Evolutionary conservation across 2,888 invertebrate species (phyloP).

Genomic region (Timandra comae): DNA sequence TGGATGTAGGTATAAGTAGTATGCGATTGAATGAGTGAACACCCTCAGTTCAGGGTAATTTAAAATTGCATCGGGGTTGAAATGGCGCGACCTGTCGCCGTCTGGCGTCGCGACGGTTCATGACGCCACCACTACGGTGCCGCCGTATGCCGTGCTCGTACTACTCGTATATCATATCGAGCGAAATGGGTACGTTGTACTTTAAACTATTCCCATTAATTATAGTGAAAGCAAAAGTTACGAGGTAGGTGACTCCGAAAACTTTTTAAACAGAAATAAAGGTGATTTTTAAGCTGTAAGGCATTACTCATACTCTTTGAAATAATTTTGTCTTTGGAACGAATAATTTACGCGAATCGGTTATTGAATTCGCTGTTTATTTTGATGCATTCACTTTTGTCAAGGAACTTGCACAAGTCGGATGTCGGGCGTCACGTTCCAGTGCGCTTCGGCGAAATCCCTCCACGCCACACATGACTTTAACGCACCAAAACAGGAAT

Average conservation of each 20-base stretch:
- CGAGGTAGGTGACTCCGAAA: too few species aligned
- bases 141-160: too few species aligned
- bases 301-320: too few species aligned
- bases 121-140: slow-evolving; percentile 24
- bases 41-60: slow-evolving; percentile 55
- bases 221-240: too few species aligned
- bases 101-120: slow-evolving; percentile 30
- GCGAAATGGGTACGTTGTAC: too few species aligned
- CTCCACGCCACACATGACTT: slow-evolving; percentile 25
- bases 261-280: too few species aligned
- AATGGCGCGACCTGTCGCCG: slow-evolving; percentile 34
- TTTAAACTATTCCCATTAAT: too few species aligned
- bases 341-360: slow-evolving; percentile 21
- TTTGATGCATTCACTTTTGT: slow-evolving; percentile 27
- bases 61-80: slow-evolving; percentile 54
- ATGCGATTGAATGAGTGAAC: slow-evolving; percentile 32
- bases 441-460: slow-evolving; percentile 53
- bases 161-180: too few species aligned
- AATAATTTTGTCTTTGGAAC: too few species aligned
- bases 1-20: slow-evolving; percentile 37
- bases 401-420: slow-evolving; percentile 50
- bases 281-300: too few species aligned
- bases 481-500: slow-evolving; percentile 29
- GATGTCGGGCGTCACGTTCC: slow-evolving; percentile 52
- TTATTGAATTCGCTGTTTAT: slow-evolving; percentile 24